Base-by-base conservation (phyloP, 2,113 vertebrate genomes). In the Aldabrachelys gigantea region DNA sequence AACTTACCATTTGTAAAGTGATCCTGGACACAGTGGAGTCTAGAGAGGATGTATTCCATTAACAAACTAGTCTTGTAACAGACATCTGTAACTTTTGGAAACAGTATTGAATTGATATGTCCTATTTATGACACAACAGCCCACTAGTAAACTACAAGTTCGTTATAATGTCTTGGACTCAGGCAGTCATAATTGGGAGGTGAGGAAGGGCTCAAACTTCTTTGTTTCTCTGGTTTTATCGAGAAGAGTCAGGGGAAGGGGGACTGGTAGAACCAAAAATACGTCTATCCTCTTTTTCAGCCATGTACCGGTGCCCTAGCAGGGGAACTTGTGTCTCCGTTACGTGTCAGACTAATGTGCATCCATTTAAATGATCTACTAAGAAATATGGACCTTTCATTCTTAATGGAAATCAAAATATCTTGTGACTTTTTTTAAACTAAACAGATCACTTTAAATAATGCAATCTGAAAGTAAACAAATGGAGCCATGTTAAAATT, bases 371-470 rank as follows among this genome's bases (percentile, higher is more conserved):
- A 80, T 25, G 65, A 44, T n/a, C 82, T 93, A 38, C 35, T 76
- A 82, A 91, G 83, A 52, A 50, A 82, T 95, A 88, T 92, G 81
- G 96, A 89, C 85, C 88, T 97, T 84, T 65, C 54, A n/a, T 21
- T 88, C 52, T 84, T 76, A n/a, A 2, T 84, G 85, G 92, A 89
- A 90, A 82, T 54, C 10, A 69, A 91, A 89, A 84, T 5, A 17
- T 10, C 69, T 90, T 9, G 5, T 96, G 84, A 54, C 53, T 83
- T 44, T 5, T 83, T 44, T 5, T 5, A 11, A 38, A 2, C 5
- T 75, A 38, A 38, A 80, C 8, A n/a, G 65, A 25, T 59, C 47
- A 35, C 84, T 92, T 76, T 85, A 84, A 85, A 59, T 75, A 19
- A 8, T 14, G 11, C 29, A 27, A 31, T 57, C 17, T 22, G 56